Percentiles rank a stretch among this genome's conserved stretches.
Conservation (phyloP, 2,113 vertebrate genomes). For the Lepisosteus oculatus region DNA sequence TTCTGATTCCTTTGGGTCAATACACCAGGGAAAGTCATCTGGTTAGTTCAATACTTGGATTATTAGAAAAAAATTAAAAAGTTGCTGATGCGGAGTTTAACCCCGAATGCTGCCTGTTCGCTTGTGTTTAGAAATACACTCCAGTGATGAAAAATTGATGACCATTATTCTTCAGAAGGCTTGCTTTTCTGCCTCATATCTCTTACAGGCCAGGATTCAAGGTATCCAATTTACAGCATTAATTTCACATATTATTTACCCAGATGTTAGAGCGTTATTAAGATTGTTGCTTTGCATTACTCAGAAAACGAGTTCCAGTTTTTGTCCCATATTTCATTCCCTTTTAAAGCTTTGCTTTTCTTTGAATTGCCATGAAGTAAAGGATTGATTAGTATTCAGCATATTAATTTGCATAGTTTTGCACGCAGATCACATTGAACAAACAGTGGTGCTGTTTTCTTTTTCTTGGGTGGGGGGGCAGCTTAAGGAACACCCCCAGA, state of each 20-base stretch:
- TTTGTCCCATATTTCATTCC: slow-evolving; percentile 42
- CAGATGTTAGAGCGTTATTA: slow-evolving; percentile 42
- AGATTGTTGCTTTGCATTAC: slow-evolving; percentile 28
- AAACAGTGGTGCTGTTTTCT: slow-evolving; percentile 31
- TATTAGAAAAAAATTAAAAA: slow-evolving; percentile 38
- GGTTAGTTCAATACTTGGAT: slow-evolving; percentile 36
- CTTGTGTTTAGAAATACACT: background rate
- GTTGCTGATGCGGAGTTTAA: slow-evolving; percentile 32
- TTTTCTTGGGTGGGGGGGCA: slow-evolving; percentile 32
- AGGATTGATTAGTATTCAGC: slow-evolving; percentile 61
- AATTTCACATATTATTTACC: slow-evolving; percentile 28
- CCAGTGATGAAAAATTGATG: too few relatives aligned
- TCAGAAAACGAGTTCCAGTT: slow-evolving; percentile 29
- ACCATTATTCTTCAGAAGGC: background rate
- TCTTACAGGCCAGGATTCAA: background rate
- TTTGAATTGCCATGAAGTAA: slow-evolving; percentile 58
- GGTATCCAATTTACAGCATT: background rate
- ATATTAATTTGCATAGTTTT: slow-evolving; percentile 70
- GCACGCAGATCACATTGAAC: slow-evolving; percentile 51
- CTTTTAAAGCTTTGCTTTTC: slow-evolving; percentile 35
- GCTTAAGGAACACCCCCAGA: slow-evolving; percentile 73
- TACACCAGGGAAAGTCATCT: slow-evolving; percentile 28
- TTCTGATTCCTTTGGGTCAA: slow-evolving; percentile 40
- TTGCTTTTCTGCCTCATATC: background rate
- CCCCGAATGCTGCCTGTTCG: slow-evolving; percentile 5